These are phyloP conservation scores for Nanger granti DNA, from an alignment of 2,113 vertebrate genomes.

Conservation along the genomic window DNA sequence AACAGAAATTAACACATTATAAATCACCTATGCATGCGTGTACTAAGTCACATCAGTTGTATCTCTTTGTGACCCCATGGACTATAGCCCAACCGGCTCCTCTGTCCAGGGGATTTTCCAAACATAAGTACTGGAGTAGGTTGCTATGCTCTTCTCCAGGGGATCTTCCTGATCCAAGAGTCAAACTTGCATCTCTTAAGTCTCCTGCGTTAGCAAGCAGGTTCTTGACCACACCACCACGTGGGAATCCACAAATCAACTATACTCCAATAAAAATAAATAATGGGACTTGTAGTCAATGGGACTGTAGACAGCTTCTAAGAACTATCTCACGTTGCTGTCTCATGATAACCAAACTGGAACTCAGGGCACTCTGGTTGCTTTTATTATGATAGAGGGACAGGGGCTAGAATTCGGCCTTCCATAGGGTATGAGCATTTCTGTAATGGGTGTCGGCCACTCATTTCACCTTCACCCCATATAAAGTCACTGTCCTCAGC, in stretches of 20 bases:
- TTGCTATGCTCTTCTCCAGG: not conserved
- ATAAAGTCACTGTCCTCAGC: not conserved
- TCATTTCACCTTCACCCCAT: no score
- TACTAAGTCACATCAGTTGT: not conserved
- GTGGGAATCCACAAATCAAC: not conserved
- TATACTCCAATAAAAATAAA: not conserved
- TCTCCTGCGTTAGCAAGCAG: not conserved
- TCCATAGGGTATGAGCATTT: not conserved
- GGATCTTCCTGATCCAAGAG: not conserved
- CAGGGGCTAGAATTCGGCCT: no score
- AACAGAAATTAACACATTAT: not conserved
- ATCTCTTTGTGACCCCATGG: not conserved
- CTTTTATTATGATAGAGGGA: not conserved
- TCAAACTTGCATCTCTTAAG: not conserved
- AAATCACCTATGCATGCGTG: not conserved
- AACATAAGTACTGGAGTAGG: not conserved
- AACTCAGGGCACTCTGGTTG: not conserved
- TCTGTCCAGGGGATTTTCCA: not conserved
- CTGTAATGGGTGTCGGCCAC: not conserved
- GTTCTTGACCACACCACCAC: not conserved
- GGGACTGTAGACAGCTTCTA: not conserved
- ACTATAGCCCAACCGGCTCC: not conserved
- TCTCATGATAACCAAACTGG: not conserved
- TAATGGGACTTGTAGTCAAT: not conserved
- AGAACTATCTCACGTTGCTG: fast-evolving